These are phyloP conservation scores for Hippopotamyrus pictus DNA, from an alignment of 2,797 vertebrate genomes.

Conservation along the genomic window DNA sequence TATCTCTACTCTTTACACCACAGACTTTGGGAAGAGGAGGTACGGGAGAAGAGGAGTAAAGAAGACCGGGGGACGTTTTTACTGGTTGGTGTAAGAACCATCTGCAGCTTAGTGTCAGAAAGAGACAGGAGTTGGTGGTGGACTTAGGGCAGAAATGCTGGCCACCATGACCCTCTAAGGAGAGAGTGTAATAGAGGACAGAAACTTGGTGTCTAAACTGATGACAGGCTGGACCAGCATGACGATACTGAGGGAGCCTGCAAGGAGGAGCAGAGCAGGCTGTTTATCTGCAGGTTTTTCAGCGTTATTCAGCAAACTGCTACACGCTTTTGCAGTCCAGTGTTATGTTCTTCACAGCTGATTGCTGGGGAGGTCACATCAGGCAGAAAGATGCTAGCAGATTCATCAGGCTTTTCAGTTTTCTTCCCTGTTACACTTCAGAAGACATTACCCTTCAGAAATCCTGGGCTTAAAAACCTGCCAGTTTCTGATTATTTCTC, in stretches of 20 bases:
- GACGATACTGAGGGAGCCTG: background rate
- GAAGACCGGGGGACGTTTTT: background rate
- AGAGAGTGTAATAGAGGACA: background rate
- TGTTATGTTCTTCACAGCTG: background rate
- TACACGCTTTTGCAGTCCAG: background rate
- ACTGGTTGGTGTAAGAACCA: background rate
- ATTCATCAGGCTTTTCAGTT: background rate
- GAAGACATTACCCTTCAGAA: background rate
- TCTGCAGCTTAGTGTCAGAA: background rate
- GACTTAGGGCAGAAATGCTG: background rate
- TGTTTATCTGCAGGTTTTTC: background rate
- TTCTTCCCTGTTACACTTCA: background rate
- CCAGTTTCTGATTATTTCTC: background rate
- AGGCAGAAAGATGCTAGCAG: background rate
- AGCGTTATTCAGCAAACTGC: background rate
- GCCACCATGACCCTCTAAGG: background rate
- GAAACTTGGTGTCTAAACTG: background rate
- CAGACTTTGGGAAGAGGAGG: background rate
- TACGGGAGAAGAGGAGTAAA: background rate
- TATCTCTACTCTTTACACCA: background rate
- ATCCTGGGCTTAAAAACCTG: background rate
- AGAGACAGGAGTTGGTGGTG: background rate
- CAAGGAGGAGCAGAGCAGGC: background rate
- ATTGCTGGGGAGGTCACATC: background rate
- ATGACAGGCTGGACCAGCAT: background rate